Evolutionary conservation across 2,888 invertebrate genomes (phyloP), one percentile per base, ranked within the genome.

Genomic region (Nebria salina): DNA sequence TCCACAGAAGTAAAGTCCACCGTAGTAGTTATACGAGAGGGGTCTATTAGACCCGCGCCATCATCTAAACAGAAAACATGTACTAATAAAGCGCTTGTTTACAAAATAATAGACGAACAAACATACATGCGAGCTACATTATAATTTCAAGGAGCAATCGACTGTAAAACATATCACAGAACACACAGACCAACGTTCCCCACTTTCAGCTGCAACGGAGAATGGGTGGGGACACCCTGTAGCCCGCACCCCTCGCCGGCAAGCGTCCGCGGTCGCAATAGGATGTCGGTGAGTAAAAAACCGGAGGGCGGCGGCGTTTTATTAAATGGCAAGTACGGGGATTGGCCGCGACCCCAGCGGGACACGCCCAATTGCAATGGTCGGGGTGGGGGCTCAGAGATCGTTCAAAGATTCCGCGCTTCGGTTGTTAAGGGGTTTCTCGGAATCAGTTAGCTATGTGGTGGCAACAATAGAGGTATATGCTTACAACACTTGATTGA

Each of bases 381-480:
- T 77, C 80, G 83, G 81, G 83, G 81, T 77, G 82, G 83, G 82
- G 81, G 75, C 15, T 72, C 72, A 75, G 26, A 82, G 83, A 82
- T 83, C 83, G 83, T 42, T 70, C 77, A 34, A 34, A 34, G 81
- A 72, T 65, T 76, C 81, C 77, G 81, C 77, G 81, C 43, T 43
- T 83, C 79, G 75, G 82, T 78, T 83, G 85, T 87, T 88, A 86
- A 88, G 89, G 89, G 88, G 89, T 88, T 89, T 87, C 87, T 85
- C 82, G 85, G 86, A 87, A 87, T 87, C 89, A 89, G 89, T 89
- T 85, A 87, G 88, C 87, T 86, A 88, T 88, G 88, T 87, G 89
- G 86, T 86, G 86, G 86, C 88, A 87, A 88, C 88, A 88, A 88
- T 88, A 89, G 86, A 86, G 87, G 88, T 88, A 84, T 85, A 82